phyloP scores from a whole-genome alignment of 2,888 invertebrate genomes.

The Microctonus brassicae region DNA sequence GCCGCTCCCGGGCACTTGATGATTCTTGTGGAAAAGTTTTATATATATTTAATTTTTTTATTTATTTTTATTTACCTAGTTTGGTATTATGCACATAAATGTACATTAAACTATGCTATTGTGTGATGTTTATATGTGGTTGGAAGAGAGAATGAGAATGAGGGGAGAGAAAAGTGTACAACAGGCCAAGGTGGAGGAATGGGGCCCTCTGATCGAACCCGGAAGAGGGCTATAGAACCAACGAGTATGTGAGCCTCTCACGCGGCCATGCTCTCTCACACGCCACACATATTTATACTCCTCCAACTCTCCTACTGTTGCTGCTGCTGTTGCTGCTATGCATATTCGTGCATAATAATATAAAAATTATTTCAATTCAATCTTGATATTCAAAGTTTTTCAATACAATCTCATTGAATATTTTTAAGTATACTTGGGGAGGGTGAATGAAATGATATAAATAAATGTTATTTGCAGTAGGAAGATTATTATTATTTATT shows the following conservation, averaged over 20 bases:
- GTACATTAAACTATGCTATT: constrained; percentile 10
- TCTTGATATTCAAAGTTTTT: not conserved
- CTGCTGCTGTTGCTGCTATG: not conserved
- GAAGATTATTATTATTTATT: no score
- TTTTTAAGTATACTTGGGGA: no score
- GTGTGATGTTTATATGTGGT: constrained; percentile 10
- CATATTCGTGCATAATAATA: not conserved
- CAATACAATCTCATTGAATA: constrained; percentile 20
- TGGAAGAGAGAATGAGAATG: not conserved
- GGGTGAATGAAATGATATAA: no score
- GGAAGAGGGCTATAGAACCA: constrained; percentile 32
- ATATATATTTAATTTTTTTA: constrained; percentile 4
- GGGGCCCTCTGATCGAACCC: constrained; percentile 31
- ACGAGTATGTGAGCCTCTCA: constrained; percentile 20
- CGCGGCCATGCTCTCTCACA: constrained; percentile 32
- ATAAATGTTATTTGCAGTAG: no score
- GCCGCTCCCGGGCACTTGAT: constrained; percentile 17
- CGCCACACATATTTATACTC: constrained; percentile 29
- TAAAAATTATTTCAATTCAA: not conserved
- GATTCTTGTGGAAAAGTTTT: constrained; percentile 1
- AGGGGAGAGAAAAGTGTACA: not conserved
- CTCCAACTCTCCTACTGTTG: not conserved
- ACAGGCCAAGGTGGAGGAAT: constrained; percentile 21
- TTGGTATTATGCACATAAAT: constrained; percentile 23
- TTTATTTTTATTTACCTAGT: constrained; percentile 1